Evolutionary conservation across 1,140 invertebrate genomes (phyloP).

Genomic region (Colletes latitarsis): DNA sequence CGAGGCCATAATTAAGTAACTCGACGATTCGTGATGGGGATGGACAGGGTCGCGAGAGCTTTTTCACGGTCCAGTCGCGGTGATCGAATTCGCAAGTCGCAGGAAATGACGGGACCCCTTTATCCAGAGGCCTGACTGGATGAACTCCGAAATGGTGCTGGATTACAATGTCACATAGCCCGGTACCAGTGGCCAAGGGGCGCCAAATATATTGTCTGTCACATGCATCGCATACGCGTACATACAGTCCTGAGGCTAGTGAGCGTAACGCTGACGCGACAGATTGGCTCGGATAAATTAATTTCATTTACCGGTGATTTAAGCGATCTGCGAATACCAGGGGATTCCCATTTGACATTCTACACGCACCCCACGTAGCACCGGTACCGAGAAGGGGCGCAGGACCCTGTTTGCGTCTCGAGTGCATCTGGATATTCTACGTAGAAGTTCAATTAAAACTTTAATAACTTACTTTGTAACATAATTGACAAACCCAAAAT

Average conservation of each 20-base stretch:
- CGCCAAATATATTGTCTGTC: constrained; percentile 70
- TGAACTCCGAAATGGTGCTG: constrained; percentile 59
- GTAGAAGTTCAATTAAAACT: background rate
- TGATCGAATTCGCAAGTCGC: constrained; percentile 62
- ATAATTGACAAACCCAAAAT: no score
- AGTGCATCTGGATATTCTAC: background rate
- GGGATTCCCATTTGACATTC: constrained; percentile 62
- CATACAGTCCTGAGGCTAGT: constrained; percentile 48
- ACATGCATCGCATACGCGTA: constrained; percentile 65
- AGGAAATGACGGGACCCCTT: constrained; percentile 60
- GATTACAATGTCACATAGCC: constrained; percentile 62
- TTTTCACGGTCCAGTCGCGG: constrained; percentile 39
- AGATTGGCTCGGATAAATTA: constrained; percentile 73
- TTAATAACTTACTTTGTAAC: no score
- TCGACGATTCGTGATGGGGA: background rate
- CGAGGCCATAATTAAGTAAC: background rate
- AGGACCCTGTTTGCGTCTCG: background rate
- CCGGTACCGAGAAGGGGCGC: background rate
- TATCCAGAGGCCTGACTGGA: constrained; percentile 54
- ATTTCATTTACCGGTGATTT: constrained; percentile 73
- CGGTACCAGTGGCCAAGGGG: constrained; percentile 40
- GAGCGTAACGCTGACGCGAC: constrained; percentile 70
- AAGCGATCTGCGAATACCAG: constrained; percentile 63
- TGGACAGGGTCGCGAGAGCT: constrained; percentile 10
- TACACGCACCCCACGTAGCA: constrained; percentile 48